A percentile compares a stretch with the other conserved stretches of the same genome.
Conservation (phyloP, 2,113 vertebrate genomes). For the Nothobranchius kuhntae region DNA sequence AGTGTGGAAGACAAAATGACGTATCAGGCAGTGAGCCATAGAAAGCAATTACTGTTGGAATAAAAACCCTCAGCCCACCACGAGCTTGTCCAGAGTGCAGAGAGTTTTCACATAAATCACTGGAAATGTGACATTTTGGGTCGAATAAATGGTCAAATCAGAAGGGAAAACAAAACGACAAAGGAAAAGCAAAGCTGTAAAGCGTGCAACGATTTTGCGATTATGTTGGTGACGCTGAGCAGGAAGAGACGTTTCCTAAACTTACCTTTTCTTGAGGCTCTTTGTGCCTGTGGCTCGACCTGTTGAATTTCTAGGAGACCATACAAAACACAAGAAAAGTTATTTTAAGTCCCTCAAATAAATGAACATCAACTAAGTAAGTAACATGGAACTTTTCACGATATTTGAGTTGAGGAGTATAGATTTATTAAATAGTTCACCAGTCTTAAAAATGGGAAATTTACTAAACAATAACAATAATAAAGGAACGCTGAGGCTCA, state of each 20-base stretch:
- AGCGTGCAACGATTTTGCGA: slow-evolving; percentile 45
- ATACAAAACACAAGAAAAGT: slow-evolving; percentile 24
- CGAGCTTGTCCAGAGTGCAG: slow-evolving; percentile 57
- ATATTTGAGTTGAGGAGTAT: slow-evolving; percentile 5
- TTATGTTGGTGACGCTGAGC: slow-evolving; percentile 38
- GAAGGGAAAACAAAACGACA: slow-evolving; percentile 27
- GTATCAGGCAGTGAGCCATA: slow-evolving; percentile 66
- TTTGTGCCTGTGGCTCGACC: slow-evolving; percentile 72
- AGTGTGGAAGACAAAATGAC: slow-evolving; percentile 65
- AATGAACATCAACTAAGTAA: too few species aligned
- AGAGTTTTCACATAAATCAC: slow-evolving; percentile 69
- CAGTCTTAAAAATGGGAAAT: slow-evolving; percentile 11
- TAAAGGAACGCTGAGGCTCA: slow-evolving; percentile 2
- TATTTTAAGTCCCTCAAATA: neutral
- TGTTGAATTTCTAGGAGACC: slow-evolving; percentile 75
- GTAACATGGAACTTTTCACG: neutral
- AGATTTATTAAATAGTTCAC: neutral
- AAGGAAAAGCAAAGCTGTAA: slow-evolving; percentile 34
- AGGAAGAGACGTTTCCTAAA: slow-evolving; percentile 1
- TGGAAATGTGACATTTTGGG: slow-evolving; percentile 38
- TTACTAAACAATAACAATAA: slow-evolving; percentile 13
- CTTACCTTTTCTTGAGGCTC: slow-evolving; percentile 76
- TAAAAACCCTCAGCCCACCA: slow-evolving; percentile 58
- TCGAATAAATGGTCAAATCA: slow-evolving; percentile 36
- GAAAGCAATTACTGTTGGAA: slow-evolving; percentile 75